These are phyloP conservation scores for Schmidtea mediterranea DNA, from an alignment of 1,140 invertebrate genomes.

Conservation along the genomic window DNA sequence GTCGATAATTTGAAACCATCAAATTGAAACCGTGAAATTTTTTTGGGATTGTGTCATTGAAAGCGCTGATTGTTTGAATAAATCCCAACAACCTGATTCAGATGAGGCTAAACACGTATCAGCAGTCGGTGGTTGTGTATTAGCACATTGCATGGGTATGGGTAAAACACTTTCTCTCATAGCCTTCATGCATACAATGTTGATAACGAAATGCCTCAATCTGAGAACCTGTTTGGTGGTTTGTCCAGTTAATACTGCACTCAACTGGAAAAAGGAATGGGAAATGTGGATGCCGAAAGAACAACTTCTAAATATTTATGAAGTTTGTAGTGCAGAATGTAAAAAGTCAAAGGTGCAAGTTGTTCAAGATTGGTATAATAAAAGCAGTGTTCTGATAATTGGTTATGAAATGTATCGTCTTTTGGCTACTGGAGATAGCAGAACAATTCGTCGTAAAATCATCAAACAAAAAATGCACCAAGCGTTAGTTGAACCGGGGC, in stretches of 20 bases:
- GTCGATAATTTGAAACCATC: constrained; percentile 72
- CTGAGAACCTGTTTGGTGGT: constrained; percentile 55
- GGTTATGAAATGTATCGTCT: constrained; percentile 77
- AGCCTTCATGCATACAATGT: constrained; percentile 55
- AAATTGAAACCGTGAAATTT: constrained; percentile 55
- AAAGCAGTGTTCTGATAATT: constrained; percentile 68
- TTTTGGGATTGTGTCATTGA: constrained; percentile 87
- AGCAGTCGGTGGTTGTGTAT: constrained; percentile 38
- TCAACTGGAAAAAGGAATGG: constrained; percentile 85
- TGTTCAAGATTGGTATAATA: neutral
- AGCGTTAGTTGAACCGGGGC: constrained; percentile 30
- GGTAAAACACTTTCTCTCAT: constrained; percentile 45
- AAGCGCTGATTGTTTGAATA: constrained; percentile 35
- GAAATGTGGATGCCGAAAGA: constrained; percentile 38
- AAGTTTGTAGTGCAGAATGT: constrained; percentile 1
- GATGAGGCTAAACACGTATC: neutral
- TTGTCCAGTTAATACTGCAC: constrained; percentile 71
- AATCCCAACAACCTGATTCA: constrained; percentile 40
- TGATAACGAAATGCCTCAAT: constrained; percentile 35
- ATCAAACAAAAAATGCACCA: neutral
- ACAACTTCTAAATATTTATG: neutral
- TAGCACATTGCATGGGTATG: constrained; percentile 58
- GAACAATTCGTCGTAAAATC: neutral
- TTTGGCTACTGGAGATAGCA: constrained; percentile 24
- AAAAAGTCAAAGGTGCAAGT: neutral